phyloP scores from a whole-genome alignment of 2,113 vertebrate species.

The Cygnus atratus region DNA sequence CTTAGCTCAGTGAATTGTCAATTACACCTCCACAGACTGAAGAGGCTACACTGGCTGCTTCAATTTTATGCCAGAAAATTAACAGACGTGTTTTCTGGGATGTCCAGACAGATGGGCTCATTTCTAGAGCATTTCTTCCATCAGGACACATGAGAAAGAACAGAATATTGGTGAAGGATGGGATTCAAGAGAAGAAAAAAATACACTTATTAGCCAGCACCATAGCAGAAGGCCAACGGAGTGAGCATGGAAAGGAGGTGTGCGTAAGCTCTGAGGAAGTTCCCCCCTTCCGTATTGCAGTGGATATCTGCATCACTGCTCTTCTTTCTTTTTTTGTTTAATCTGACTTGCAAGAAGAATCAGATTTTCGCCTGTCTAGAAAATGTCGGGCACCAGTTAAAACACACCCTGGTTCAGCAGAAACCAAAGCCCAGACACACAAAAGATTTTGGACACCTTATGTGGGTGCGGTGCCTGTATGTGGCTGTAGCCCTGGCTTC shows the following conservation, averaged over 20 bases:
- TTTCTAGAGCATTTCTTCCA: background rate
- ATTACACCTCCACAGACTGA: background rate
- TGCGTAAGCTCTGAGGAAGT: background rate
- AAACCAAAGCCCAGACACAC: background rate
- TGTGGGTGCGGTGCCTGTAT: background rate
- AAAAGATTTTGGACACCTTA: background rate
- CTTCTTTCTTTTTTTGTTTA: background rate
- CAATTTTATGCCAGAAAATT: background rate
- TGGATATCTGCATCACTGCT: rapidly evolving
- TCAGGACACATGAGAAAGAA: background rate
- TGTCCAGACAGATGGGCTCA: background rate
- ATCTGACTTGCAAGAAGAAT: background rate
- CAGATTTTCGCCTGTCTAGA: background rate
- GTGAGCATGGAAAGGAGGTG: background rate
- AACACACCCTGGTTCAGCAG: background rate
- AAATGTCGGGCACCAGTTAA: background rate
- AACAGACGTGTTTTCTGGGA: background rate
- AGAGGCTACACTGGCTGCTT: background rate
- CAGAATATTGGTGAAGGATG: background rate
- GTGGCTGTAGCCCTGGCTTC: background rate
- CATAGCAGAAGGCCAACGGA: background rate
- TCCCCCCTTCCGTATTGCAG: background rate
- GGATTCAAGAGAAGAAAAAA: background rate
- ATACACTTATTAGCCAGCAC: background rate
- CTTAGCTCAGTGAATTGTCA: background rate